Conservation (phyloP, 2,888 invertebrate genomes). For the Osmoderma eremita region DNA sequence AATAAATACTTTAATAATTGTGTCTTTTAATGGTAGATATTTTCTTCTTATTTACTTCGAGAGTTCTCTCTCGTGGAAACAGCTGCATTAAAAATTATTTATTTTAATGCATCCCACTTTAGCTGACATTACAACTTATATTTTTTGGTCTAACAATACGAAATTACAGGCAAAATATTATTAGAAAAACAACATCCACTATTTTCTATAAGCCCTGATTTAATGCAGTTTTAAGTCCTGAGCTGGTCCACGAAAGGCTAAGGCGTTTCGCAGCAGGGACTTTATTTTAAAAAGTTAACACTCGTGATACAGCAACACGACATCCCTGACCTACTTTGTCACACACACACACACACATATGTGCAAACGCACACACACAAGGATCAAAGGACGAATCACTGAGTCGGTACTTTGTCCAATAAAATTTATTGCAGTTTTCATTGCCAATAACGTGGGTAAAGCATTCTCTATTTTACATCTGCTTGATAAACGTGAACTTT, state of each 20-base stretch:
- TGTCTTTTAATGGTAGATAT: too few species aligned
- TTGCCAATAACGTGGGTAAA: constrained; percentile 8
- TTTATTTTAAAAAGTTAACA: constrained; percentile 13
- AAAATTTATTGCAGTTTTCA: constrained; percentile 34
- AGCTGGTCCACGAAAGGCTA: background rate
- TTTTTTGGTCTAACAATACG: too few species aligned
- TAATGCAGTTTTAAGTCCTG: background rate
- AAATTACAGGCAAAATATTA: too few species aligned
- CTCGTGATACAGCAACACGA: background rate
- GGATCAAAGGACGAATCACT: background rate
- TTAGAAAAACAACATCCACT: too few species aligned
- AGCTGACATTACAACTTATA: too few species aligned
- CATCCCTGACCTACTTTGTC: constrained; percentile 10
- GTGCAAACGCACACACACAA: background rate
- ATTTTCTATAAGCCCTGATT: background rate
- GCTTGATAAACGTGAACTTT: background rate
- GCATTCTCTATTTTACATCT: constrained; percentile 17
- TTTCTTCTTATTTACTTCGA: too few species aligned
- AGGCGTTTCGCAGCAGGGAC: background rate
- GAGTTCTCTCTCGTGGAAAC: too few species aligned
- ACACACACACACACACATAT: background rate
- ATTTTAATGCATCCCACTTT: too few species aligned
- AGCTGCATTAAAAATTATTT: too few species aligned
- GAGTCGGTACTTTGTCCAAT: constrained; percentile 16
- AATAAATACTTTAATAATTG: too few species aligned